A percentile compares a stretch with the other conserved stretches of the same genome.
These are phyloP conservation scores for Andinoacara biseriatus DNA, from an alignment of 2,113 vertebrate genomes.

Conservation along the genomic window DNA sequence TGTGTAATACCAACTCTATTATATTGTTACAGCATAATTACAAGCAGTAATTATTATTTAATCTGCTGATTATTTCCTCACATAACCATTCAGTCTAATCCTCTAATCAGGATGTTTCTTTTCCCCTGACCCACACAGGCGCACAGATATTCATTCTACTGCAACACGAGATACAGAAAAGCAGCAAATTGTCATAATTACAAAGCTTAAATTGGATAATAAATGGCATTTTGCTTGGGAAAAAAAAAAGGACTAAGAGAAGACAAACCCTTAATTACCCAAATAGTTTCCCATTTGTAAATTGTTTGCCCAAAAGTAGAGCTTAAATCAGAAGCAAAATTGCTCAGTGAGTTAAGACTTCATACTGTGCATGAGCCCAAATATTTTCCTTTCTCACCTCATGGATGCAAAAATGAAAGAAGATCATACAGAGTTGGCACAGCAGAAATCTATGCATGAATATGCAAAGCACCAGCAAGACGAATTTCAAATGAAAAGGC, in stretches of 20 bases:
- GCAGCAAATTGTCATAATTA: not conserved
- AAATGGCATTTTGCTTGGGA: not conserved
- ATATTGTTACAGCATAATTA: conserved; percentile 1
- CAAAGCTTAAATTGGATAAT: not conserved
- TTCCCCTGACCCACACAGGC: not conserved
- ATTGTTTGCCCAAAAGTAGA: not conserved
- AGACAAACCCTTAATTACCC: conserved; percentile 1
- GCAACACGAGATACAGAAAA: not conserved
- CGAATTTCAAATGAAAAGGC: not conserved
- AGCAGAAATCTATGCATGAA: not conserved
- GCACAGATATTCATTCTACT: not conserved
- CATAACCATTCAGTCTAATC: conserved; percentile 4
- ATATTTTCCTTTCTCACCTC: not conserved
- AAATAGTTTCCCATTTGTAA: not conserved
- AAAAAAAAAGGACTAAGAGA: conserved; percentile 3
- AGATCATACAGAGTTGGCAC: not conserved
- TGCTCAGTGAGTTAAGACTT: not conserved
- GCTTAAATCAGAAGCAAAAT: not conserved
- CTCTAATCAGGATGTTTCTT: not conserved
- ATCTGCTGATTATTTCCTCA: not conserved
- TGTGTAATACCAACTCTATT: not conserved
- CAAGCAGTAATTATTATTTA: not conserved
- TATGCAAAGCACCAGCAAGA: not conserved
- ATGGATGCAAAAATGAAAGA: not conserved
- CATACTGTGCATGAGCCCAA: not conserved